phyloP scores from a whole-genome alignment of 2,113 vertebrate species.

The Platysteira castanea region DNA sequence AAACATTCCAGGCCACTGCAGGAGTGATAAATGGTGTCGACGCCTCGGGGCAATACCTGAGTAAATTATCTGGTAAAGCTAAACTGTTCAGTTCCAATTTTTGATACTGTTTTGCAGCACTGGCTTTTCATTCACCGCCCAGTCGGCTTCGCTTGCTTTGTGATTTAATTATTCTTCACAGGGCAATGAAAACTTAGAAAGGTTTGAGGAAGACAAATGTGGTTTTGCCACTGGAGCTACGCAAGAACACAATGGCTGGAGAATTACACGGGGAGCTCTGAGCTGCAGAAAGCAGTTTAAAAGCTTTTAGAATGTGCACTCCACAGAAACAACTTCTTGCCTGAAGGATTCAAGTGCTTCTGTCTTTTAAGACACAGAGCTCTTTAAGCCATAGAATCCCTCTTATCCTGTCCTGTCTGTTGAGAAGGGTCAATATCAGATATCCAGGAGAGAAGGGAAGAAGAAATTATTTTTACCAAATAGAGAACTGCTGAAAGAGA shows the following conservation, averaged over 20 bases:
- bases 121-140: conserved; percentile 33
- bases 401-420: background rate
- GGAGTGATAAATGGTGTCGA: conserved; percentile 53
- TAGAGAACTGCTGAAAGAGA: background rate
- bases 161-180: conserved; percentile 61
- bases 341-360: background rate
- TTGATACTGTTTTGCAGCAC: conserved; percentile 1
- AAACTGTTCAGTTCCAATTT: conserved; percentile 53
- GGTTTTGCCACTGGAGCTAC: background rate
- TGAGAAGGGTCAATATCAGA: background rate
- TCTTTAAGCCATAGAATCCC: background rate
- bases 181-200: conserved; percentile 42
- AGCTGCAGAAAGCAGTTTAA: background rate
- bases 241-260: background rate
- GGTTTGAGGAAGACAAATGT: background rate
- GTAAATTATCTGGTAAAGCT: conserved; percentile 53
- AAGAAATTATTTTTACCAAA: background rate
- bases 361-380: background rate
- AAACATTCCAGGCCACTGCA: background rate
- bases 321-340: background rate
- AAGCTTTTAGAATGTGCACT: background rate
- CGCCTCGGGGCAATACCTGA: conserved; percentile 44
- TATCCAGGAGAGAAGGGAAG: background rate
- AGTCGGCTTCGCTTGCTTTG: conserved; percentile 24
- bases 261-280: background rate